Evolutionary conservation across 2,888 invertebrate species (phyloP).

Genomic region (Lepidocyrtoides sp.): DNA sequence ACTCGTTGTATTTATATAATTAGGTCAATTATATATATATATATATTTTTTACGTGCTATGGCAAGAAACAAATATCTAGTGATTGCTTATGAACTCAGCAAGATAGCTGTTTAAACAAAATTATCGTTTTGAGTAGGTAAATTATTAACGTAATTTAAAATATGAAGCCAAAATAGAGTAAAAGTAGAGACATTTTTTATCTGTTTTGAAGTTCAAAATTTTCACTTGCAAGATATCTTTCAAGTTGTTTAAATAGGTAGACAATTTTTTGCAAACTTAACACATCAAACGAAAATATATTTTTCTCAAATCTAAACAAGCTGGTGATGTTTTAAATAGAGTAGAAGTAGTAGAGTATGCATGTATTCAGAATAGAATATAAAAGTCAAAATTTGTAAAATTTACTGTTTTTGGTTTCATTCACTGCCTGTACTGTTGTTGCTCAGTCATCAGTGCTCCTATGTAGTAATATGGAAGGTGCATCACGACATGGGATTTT

Average conservation of each 20-base stretch:
- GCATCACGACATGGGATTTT: constrained; percentile 28
- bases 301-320: constrained; percentile 20
- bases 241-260: not conserved
- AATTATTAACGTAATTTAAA: not conserved
- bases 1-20: constrained; percentile 10
- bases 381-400: constrained; percentile 78
- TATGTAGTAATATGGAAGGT: not conserved
- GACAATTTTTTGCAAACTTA: constrained; percentile 35
- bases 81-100: constrained; percentile 56
- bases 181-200: not conserved
- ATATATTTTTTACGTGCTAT: constrained; percentile 31
- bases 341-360: constrained; percentile 44
- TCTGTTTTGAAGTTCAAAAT: not conserved
- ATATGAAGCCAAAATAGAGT: too few relatives aligned
- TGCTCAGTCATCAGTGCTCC: constrained; percentile 71
- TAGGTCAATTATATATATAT: not conserved
- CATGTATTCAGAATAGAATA: constrained; percentile 56
- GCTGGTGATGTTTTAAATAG: constrained; percentile 38
- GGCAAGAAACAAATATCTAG: constrained; percentile 52
- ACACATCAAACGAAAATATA: constrained; percentile 54
- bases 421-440: constrained; percentile 68
- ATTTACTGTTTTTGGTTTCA: constrained; percentile 79
- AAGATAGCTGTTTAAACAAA: not conserved
- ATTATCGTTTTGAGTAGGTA: not conserved
- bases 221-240: not conserved